Conservation (phyloP, 2,797 vertebrate species). For the Hydrolagus colliei region DNA sequence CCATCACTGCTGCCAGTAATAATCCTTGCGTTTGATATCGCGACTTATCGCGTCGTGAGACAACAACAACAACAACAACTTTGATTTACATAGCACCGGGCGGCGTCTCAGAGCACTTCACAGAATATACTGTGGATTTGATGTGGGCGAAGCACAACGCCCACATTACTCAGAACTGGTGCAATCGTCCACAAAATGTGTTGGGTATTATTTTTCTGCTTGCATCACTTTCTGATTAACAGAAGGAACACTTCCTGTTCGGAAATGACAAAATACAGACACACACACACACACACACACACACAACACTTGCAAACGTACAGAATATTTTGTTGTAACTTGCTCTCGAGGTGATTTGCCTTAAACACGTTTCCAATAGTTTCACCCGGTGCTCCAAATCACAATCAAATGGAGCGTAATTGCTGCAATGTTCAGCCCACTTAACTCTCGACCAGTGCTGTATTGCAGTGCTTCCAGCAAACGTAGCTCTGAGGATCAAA, state of each 20-base stretch:
- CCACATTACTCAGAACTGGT: no score
- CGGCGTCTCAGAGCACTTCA: no score
- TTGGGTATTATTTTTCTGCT: not conserved
- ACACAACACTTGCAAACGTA: not conserved
- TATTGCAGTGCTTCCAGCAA: not conserved
- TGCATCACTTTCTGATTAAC: not conserved
- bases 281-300: no score
- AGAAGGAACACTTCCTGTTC: constrained; percentile 24
- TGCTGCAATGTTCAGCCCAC: not conserved
- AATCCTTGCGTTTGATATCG: no score
- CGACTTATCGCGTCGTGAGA: no score
- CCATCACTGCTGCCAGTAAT: no score
- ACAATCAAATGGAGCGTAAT: not conserved
- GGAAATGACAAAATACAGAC: not conserved
- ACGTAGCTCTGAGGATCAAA: not conserved
- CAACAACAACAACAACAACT: no score
- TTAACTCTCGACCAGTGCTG: no score
- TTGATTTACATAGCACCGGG: no score
- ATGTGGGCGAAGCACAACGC: no score
- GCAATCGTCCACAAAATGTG: no score
- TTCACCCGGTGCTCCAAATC: not conserved
- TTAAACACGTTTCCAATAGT: not conserved
- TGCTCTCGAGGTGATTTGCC: not conserved
- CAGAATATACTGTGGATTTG: no score
- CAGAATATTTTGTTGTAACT: not conserved